Evolutionary conservation across 2,888 invertebrate genomes (phyloP), one percentile per base, ranked within the genome.

Genomic region (Nudaria mundana): DNA sequence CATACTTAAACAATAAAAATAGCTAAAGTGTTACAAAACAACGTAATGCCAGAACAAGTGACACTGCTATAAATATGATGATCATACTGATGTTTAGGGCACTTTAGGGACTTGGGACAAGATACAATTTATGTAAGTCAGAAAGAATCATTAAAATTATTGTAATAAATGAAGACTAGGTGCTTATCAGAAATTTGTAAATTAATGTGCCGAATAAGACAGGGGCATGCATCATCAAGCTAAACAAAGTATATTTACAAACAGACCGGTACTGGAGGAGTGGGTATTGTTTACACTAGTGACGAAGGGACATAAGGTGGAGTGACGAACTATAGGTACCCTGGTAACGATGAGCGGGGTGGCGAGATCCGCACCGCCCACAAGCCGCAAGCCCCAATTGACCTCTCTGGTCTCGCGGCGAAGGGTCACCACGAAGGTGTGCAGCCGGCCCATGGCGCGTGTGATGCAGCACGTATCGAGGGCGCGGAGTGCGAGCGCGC

Each of bases 261-360:
- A 52, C 59, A 53, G 47, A 48, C 43, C 56, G 55, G 54, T 45
- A 48, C 52, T 62, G 62, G 59, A 65, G 66, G 49, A 60, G 48
- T 56, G 57, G 61, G 60, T 76, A 77, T 14, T 28, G 28, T 28
- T 28, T 71, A 76, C 79, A 71, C 30, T 30, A 40, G 34, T 41
- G 42, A 25, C 35, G 32, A 31, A 30, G 26, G 39, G 44, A 32
- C 11, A 16, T 36, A 11, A 33, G 37, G 15, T 29, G 24, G 26
- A 38, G 28, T 26, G 26, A 30, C 16, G 29, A 31, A 25, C 42
- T 71, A 73, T 93, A 25, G 18, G 25, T 34, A 97, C 97, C 93
- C 94, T 94, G 56, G 96, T 96, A 77, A 97, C 93, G 80, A 96
- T 94, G 75, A 97, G 91, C 48, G 97, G 96, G 35, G 95, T 93